Evolutionary conservation across 2,888 invertebrate species (phyloP), one percentile per base, ranked within the genome.

Genomic region (Osmoderma eremita): DNA sequence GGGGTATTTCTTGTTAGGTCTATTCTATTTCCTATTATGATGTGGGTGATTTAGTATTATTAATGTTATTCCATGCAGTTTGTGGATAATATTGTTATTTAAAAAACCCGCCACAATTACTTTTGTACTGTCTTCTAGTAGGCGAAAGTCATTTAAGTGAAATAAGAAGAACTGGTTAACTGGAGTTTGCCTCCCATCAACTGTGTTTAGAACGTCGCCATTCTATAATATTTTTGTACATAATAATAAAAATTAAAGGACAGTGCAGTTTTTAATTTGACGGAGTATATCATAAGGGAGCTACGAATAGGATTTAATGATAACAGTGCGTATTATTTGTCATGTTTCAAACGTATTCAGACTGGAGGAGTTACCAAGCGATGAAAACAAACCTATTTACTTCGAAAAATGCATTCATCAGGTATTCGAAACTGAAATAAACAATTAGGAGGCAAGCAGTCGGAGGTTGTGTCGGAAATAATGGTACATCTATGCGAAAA

Each of bases 171-270:
- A 76, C 77, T 80, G 79, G 78, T 78, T 79, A 79, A 80, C 79
- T 80, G 79, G 79, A 80, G 81, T 81, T 82, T 81, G 80, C 79
- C 80, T 82, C 80, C 79, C 79, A 79, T 78, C 79, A 80, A 81
- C 80, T 79, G 79, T 80, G 80, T 81, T 82, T 81, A 78, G 80
- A 78, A 79, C 79, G 79, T 81, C 80, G 80, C 81, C 80, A 82
- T 83, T 82, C 78, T 79, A 78, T 79, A 80, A 76, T 76, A 79
- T 79, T 79, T 78, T 77, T 77, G 75, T 77, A 77, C 76, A 77
- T 76, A 78, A 70, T 67, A 77, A 78, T 78, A 76, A 76, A 78
- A 75, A 76, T 78, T 76, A 76, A 74, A 72, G 69, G 74, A 75
- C 72, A 73, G 75, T 72, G 71, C 71, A 71, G 71, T 70, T 72